phyloP scores from a whole-genome alignment of 2,888 invertebrate genomes.

The Ectobius pallidus region DNA sequence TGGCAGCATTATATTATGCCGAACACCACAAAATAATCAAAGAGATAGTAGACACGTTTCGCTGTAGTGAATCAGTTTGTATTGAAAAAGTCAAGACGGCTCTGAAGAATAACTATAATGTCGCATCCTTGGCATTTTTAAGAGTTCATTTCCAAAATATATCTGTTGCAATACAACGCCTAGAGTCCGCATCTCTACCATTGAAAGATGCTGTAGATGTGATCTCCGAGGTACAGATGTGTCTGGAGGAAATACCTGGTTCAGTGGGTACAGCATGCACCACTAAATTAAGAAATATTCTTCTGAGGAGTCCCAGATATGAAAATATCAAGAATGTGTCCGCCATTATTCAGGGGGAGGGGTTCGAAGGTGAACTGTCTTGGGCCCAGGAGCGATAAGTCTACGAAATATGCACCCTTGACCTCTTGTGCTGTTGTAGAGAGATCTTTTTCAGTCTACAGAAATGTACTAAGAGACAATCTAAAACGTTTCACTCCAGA shows the following conservation, averaged over 20 bases:
- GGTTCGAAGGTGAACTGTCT: too few species aligned
- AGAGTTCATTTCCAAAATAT: not conserved
- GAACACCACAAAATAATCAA: not conserved
- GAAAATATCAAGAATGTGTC: too few species aligned
- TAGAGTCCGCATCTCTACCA: not conserved
- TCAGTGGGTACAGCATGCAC: not conserved
- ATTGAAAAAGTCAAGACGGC: not conserved
- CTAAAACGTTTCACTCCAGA: too few species aligned
- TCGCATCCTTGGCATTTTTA: not conserved
- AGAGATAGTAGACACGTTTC: not conserved
- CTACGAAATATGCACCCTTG: not conserved
- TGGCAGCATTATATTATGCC: not conserved
- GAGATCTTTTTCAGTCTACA: not conserved
- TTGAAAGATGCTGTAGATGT: not conserved
- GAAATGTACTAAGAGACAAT: constrained; percentile 1
- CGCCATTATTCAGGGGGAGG: too few species aligned
- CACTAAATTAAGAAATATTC: not conserved
- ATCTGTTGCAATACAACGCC: not conserved
- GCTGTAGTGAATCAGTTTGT: not conserved
- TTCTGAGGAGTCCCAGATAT: not conserved
- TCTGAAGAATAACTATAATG: not conserved
- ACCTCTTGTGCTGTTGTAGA: not conserved
- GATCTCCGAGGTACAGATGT: not conserved
- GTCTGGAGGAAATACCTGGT: not conserved
- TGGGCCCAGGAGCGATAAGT: not conserved